Percentiles rank a stretch among this genome's conserved stretches.
Conservation (phyloP, 2,797 vertebrate species). For the Trachurus trachurus region DNA sequence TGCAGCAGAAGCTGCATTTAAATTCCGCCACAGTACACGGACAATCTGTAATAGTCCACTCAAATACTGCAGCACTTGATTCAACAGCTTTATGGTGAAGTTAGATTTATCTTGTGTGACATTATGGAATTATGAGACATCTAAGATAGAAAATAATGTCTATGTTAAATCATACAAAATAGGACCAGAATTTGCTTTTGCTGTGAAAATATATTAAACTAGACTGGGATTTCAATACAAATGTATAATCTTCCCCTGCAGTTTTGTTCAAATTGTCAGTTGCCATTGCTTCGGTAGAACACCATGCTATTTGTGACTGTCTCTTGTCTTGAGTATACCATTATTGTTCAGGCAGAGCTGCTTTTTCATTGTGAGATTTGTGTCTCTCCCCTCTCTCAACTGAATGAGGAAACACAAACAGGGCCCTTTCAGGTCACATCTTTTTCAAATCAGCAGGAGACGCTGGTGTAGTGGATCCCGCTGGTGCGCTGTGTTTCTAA, state of each 20-base stretch:
- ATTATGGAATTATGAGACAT: slow-evolving; percentile 24
- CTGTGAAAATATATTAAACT: not conserved
- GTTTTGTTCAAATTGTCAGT: slow-evolving; percentile 26
- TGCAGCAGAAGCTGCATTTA: slow-evolving; percentile 61
- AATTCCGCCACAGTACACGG: slow-evolving; percentile 63
- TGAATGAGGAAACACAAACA: slow-evolving; percentile 68
- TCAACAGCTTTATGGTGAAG: slow-evolving; percentile 56
- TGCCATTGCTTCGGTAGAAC: slow-evolving; percentile 8
- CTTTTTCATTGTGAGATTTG: slow-evolving; percentile 54
- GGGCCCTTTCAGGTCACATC: slow-evolving; percentile 76
- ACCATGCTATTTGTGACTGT: slow-evolving; percentile 14
- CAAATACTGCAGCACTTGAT: slow-evolving; percentile 57
- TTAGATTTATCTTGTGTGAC: slow-evolving; percentile 53
- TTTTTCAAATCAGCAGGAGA: slow-evolving; percentile 69
- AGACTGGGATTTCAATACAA: not conserved
- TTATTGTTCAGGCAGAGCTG: slow-evolving; percentile 47
- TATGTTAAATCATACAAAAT: slow-evolving; percentile 9
- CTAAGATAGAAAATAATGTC: not conserved
- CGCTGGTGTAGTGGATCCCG: slow-evolving; percentile 29
- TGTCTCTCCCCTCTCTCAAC: slow-evolving; percentile 45
- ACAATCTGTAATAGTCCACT: slow-evolving; percentile 55
- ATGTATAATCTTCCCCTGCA: not conserved
- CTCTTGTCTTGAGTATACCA: slow-evolving; percentile 35
- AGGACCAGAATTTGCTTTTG: not conserved
- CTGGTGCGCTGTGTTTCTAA: slow-evolving; percentile 53